Evolutionary conservation across 1,140 invertebrate genomes (phyloP).

Genomic region (Drosophila pseudoananassae): DNA sequence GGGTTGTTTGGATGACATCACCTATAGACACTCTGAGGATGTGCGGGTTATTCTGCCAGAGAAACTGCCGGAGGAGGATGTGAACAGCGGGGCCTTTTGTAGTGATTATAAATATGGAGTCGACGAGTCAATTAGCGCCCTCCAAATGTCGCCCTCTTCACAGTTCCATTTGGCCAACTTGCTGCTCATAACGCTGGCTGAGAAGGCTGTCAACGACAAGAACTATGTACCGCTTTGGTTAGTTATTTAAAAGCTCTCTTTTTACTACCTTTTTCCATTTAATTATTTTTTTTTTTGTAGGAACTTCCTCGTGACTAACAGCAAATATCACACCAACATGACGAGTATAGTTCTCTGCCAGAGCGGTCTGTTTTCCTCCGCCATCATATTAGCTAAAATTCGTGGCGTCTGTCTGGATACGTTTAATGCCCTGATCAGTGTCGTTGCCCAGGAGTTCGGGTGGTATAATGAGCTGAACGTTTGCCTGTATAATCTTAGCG

Average conservation of each 20-base stretch:
- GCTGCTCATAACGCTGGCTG: constrained; percentile 77
- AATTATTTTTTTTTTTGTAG: constrained; percentile 37
- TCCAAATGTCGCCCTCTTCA: constrained; percentile 83
- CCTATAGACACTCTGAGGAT: constrained; percentile 78
- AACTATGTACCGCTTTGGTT: constrained; percentile 82
- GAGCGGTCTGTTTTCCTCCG: constrained; percentile 81
- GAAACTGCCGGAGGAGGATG: constrained; percentile 19
- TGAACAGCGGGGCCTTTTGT: constrained; percentile 63
- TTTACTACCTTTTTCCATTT: not conserved
- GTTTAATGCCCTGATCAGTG: constrained; percentile 80
- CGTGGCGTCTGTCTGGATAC: constrained; percentile 83
- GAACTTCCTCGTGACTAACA: constrained; percentile 82
- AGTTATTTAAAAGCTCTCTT: not conserved
- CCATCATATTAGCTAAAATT: constrained; percentile 72
- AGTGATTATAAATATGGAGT: constrained; percentile 79
- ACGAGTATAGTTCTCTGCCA: constrained; percentile 83
- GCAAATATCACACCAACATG: constrained; percentile 83
- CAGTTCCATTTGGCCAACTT: constrained; percentile 84
- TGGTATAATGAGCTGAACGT: constrained; percentile 84
- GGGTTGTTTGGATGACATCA: constrained; percentile 61
- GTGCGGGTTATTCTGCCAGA: constrained; percentile 64
- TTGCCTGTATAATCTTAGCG: constrained; percentile 81
- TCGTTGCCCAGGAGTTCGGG: constrained; percentile 82
- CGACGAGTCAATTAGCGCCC: constrained; percentile 74
- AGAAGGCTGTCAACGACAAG: constrained; percentile 82